Evolutionary conservation across 1,140 invertebrate species (phyloP), one percentile per base, ranked within the genome.

Genomic region (Solenopsis fugax): DNA sequence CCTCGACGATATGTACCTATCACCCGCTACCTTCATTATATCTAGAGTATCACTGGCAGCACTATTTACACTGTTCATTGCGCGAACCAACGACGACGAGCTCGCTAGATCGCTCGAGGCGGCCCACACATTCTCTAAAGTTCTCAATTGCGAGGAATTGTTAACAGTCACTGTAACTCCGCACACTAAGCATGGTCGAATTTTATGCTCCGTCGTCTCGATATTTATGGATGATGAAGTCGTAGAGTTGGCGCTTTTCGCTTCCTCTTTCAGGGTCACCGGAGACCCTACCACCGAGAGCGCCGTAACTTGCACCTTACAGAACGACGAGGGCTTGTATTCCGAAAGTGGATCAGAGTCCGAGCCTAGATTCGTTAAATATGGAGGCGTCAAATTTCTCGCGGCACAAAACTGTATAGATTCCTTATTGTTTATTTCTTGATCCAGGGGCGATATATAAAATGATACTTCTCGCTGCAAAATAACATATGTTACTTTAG

Each of bases 11-110:
- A 72, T 89, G 89, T 90, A 90, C 56, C 92, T 92, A 81, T 93
- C 92, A 89, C 90, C 89, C n/a, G 92, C 93, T 72, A 95, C 93
- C 81, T 95, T 95, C 95, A 96, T 95, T 88, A 96, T 95, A 86
- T 95, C 94, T 86, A 95, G 89, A 54, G 90, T 92, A 75, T 95
- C 94, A 84, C 95, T 95, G 85, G 96, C 94, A 48, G 96, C 96
- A 92, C 96, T 96, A 91, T 97, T 96, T 21, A 96, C 96, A 93
- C 96, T 96, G 88, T 97, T 97, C 95, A 97, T 96, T 13, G 96
- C 95, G 71, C 96, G 95, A 54, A 97, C 96, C 37, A 96, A 91
- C n/a, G 95, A 95, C 0, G 95, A 95, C 0, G 94, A 95, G n/a
- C 93, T 92, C 6, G 94, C 94, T 16, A 95, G 73, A 85, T 95